Evolutionary conservation across 2,888 invertebrate species (phyloP).

Genomic region (Lasioglossum figueresi): DNA sequence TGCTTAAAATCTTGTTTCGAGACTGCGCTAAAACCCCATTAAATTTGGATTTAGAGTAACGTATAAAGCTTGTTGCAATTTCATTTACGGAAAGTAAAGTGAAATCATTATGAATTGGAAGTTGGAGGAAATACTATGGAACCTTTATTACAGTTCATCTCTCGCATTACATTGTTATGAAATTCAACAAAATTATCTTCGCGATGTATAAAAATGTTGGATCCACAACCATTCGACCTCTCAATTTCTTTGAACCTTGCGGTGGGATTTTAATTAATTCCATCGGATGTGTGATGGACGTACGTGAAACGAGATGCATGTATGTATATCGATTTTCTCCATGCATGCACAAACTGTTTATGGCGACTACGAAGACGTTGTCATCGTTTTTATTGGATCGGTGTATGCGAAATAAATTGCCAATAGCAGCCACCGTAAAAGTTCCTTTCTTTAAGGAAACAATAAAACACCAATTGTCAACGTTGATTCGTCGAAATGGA

Average conservation of each 20-base stretch:
- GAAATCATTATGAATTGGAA: not conserved
- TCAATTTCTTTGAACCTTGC: not conserved
- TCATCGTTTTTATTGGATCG: constrained; percentile 3
- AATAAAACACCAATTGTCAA: not conserved
- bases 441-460: not conserved
- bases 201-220: not conserved
- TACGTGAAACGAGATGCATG: not conserved
- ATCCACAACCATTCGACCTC: not conserved
- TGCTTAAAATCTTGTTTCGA: not conserved
- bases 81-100: not conserved
- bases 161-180: not conserved
- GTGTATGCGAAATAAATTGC: not conserved
- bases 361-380: constrained; percentile 1
- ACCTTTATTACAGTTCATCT: not conserved
- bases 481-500: not conserved
- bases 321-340: constrained; percentile 1
- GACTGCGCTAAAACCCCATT: not conserved
- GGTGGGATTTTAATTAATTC: not conserved
- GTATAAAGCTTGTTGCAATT: not conserved
- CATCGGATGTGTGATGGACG: not conserved
- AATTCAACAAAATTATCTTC: not conserved
- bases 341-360: constrained; percentile 1
- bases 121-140: not conserved
- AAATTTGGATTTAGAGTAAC: not conserved
- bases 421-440: not conserved